Evolutionary conservation across 2,113 vertebrate species (phyloP), one percentile per base, ranked within the genome.

Genomic region (Pseudonaja textilis): DNA sequence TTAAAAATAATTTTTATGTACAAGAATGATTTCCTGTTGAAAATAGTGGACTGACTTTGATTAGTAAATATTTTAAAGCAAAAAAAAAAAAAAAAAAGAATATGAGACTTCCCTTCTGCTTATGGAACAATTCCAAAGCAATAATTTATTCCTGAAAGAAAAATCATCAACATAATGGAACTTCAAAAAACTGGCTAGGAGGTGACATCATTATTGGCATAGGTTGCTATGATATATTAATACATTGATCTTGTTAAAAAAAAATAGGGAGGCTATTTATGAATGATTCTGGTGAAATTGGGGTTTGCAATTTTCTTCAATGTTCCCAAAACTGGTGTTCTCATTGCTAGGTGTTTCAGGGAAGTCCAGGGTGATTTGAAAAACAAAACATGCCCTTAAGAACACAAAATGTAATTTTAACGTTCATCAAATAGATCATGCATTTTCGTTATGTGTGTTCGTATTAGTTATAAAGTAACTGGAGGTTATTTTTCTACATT

Each of bases 351-450:
- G 47, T 23, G 39, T 92, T 92, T 0, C 0, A 54, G 34, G 57
- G 85, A 86, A 86, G 54, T 69, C 61, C n/a, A 90, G 61, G 20
- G 5, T 56, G 45, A 92, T 96, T 93, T 0, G 89, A 94, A 93
- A 34, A 2, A 90, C 23, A 57, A 64, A 3, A 39, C 57, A 88
- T 90, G 64, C 54, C 89, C 11, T 26, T 34, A 89, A 20, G 57
- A 1, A 89, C 0, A 1, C 16, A 88, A 92, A 93, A 93, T 25
- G 2, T 69, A 50, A 52, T 94, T 94, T 94, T 85, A 94, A 92
- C 94, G 92, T 69, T 89, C 18, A 69, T 87, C 5, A 2, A 85
- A 81, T 95, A 8, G 91, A 8, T 5, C 11, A n/a, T 47, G 12
- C 90, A 87, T 89, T 91, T 85, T 57, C 25, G 14, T 3, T 22